Base-by-base conservation (phyloP, 1,140 invertebrate species). In the Drosophila nikananu region DNA sequence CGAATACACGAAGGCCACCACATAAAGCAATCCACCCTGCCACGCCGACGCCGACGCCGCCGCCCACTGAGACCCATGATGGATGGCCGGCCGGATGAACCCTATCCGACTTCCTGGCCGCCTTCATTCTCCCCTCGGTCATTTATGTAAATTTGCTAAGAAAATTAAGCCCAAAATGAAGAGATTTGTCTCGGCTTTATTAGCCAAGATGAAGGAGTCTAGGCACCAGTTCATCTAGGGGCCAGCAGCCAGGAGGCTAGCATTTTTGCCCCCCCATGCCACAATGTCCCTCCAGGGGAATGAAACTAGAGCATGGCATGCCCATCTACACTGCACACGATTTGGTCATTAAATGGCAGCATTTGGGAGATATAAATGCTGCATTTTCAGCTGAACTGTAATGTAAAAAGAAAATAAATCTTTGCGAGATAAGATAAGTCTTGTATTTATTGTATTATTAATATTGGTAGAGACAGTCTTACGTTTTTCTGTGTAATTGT, bases 111-210 rank as follows among this genome's bases (percentile, higher is more conserved):
- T 44, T 77, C 27, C 66, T 73, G 37, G 30, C 32, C 32, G 21
- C 52, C 54, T 7, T 32, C 48, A 48, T 44, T 35, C 42, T 61
- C 76, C 66, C 57, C 64, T 52, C 52, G 77, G 83, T 71, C 86
- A 89, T 89, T 90, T 86, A 90, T 89, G 86, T 89, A 90, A 89
- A 89, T 89, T 80, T 80, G 66, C 70, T 64, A 80, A 73, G 67
- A 80, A 80, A 80, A 80, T 80, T 90, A 86, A 89, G 86, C 81
- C 79, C 86, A 52, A 81, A 89, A 84, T 86, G 81, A 84, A 79
- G 74, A 90, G 86, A 89, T 89, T 89, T 89, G 86, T 89, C 86
- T 89, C 37, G 55, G 80, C 78, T 90, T 80, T 89, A 90, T 89
- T 89, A 89, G 86, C 77, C 86, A 72, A 90, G 70, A 70, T 77